Evolutionary conservation across 2,888 invertebrate species (phyloP), one percentile per base, ranked within the genome.

Genomic region (Conus canariensis): DNA sequence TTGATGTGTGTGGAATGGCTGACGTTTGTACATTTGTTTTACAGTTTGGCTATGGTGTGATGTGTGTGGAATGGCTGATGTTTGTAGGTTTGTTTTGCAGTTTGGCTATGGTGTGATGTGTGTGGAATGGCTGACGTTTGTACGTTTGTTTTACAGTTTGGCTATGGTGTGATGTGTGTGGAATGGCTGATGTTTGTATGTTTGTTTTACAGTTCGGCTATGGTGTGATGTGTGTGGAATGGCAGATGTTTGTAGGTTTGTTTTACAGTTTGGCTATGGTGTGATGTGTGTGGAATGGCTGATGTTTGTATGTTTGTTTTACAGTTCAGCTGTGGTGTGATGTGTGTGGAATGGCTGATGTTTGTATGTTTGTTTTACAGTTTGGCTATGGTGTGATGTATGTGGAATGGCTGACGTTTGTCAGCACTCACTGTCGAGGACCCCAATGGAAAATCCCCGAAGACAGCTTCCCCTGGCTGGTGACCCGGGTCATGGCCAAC

Each of bases 391-490:
- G 94, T 88, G 92, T 95, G 8, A 93, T 94, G 77, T 91, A 94
- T 74, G 87, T 95, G 83, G 95, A 95, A 91, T 95, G 95, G 95
- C 83, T 95, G 86, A 94, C 95, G 12, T 95, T 95, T 92, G 93
- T 95, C 9, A 92, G 92, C 89, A 95, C 95, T 10, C 95, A 95
- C 88, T 90, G 91, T 64, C 91, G 93, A 59, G 95, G 95, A n/a
- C 89, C 95, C 16, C 89, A 93, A 88, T 95, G 95, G 95, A 95
- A 94, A 90, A 92, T 92, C 82, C 91, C 94, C 10, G 94, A 94
- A 88, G 93, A 93, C 25, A 92, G 94, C 60, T 94, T 94, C 30
- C 95, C 95, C 56, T 77, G 89, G 60, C 91, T 95, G 74, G 94
- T 95, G 82, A 93, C 93, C 88, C 92, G 90, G 74, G 95, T 95